Evolutionary conservation across 2,888 invertebrate species (phyloP).

Genomic region (Patella ulyssiponensis): DNA sequence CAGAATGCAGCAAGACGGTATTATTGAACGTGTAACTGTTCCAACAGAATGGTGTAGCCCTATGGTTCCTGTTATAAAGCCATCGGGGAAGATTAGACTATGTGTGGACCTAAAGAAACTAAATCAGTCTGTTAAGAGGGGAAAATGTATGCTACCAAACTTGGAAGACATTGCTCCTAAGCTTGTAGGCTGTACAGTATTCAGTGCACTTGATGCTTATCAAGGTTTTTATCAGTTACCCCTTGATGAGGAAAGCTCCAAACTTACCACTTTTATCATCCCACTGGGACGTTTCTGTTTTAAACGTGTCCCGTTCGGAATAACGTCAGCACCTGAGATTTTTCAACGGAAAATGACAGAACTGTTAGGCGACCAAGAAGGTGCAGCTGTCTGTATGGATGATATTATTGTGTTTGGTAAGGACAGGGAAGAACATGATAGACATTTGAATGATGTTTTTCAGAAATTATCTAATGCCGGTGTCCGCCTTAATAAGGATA

Average conservation of each 20-base stretch:
- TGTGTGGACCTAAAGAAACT: slow-evolving; percentile 32
- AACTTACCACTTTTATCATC: slow-evolving; percentile 33
- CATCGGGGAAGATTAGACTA: slow-evolving; percentile 30
- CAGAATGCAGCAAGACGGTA: too few relatives aligned
- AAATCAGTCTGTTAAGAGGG: slow-evolving; percentile 32
- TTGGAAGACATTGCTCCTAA: slow-evolving; percentile 39
- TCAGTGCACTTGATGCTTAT: slow-evolving; percentile 40
- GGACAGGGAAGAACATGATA: slow-evolving; percentile 27
- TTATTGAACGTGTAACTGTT: slow-evolving; percentile 32
- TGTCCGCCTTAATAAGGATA: slow-evolving; percentile 24
- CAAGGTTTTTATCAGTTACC: slow-evolving; percentile 43
- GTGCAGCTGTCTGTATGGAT: slow-evolving; percentile 29
- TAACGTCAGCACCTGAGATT: slow-evolving; percentile 31
- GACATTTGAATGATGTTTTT: slow-evolving; percentile 23
- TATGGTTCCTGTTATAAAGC: slow-evolving; percentile 36
- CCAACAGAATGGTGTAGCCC: slow-evolving; percentile 40
- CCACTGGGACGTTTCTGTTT: slow-evolving; percentile 27
- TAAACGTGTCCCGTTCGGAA: slow-evolving; percentile 30
- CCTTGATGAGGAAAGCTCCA: slow-evolving; percentile 28
- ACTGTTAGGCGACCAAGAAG: slow-evolving; percentile 24
- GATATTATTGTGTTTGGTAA: slow-evolving; percentile 34
- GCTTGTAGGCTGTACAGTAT: slow-evolving; percentile 33
- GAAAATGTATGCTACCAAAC: slow-evolving; percentile 34
- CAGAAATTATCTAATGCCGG: slow-evolving; percentile 23
- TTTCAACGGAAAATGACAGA: slow-evolving; percentile 34